phyloP scores from a whole-genome alignment of 2,888 invertebrate species.

The Drosophila neonasuta region DNA sequence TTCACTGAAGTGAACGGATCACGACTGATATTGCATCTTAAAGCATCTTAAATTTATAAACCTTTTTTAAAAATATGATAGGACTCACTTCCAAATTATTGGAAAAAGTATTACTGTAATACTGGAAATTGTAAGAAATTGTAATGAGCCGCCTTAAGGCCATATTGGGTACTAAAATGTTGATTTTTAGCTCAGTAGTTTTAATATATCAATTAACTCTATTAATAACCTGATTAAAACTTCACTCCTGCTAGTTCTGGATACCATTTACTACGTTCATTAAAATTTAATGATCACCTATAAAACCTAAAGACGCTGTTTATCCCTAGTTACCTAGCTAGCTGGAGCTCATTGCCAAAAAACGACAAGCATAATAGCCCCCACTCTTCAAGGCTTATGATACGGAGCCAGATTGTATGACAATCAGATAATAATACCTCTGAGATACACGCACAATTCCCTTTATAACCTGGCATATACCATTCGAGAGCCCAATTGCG shows the following conservation, averaged over 20 bases:
- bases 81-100: no score
- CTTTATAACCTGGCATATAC: slow-evolving; percentile 70
- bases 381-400: not conserved
- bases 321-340: not conserved
- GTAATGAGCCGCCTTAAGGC: no score
- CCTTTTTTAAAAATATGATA: no score
- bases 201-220: no score
- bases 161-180: no score
- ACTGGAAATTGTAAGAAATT: no score
- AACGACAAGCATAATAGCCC: slow-evolving; percentile 33
- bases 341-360: slow-evolving; percentile 19
- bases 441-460: slow-evolving; percentile 78
- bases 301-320: not conserved
- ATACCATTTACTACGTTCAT: no score
- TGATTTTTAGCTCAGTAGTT: no score
- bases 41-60: no score
- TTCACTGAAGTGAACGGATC: no score
- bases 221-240: not conserved
- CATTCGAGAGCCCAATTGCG: slow-evolving; percentile 56
- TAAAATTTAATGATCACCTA: not conserved
- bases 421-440: slow-evolving; percentile 77
- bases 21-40: no score
- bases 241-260: not conserved
- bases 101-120: no score
- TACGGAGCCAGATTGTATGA: slow-evolving; percentile 62